Base-by-base conservation (phyloP, 2,113 vertebrate species). In the Paramormyrops kingsleyae region DNA sequence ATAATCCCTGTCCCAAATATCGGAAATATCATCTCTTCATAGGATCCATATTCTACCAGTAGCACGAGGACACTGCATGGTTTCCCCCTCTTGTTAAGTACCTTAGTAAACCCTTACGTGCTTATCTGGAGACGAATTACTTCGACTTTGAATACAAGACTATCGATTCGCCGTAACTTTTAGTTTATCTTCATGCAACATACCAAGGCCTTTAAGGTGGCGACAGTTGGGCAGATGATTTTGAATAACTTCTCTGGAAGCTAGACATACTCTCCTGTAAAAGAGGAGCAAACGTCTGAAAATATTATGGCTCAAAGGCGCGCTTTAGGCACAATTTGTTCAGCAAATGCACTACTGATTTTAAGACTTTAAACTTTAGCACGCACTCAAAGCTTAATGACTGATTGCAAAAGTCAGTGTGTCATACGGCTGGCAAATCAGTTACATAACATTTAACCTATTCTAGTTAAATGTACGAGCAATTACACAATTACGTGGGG, bases 201-300 rank as follows among this genome's bases (percentile, higher is more conserved):
- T 89, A 96, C 96, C 94, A 44, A 96, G 87, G 7, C 94, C 91
- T 93, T 95, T 94, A 1, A 96, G 89, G 0, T 50, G 4, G 3
- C 92, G 90, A 87, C 96, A 96, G 90, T 96, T 96, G 0, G 94
- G 95, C 0, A 95, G 95, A 88, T 96, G 95, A 17, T 95, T 95
- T 21, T 91, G 91, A 1, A 17, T 19, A 12, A 95, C 27, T 89
- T 95, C 95, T 80, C 94, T 93, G 13, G 91, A 88, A 5, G 91
- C 93, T 0, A 95, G 90, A 4, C 15, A 0, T 42, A 13, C 90
- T 89, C 91, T 94, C 84, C 95, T 96, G 93, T 44, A 92, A 53
- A 91, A 50, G 86, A 90, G 50, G 52, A 3, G 7, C 1, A 31
- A n/a, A 17, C 42, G 44, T 52, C 74, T 80, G 15, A 19, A 39